Evolutionary conservation across 2,888 invertebrate species (phyloP), one percentile per base, ranked within the genome.

Genomic region (Sphaeridia pumilis): DNA sequence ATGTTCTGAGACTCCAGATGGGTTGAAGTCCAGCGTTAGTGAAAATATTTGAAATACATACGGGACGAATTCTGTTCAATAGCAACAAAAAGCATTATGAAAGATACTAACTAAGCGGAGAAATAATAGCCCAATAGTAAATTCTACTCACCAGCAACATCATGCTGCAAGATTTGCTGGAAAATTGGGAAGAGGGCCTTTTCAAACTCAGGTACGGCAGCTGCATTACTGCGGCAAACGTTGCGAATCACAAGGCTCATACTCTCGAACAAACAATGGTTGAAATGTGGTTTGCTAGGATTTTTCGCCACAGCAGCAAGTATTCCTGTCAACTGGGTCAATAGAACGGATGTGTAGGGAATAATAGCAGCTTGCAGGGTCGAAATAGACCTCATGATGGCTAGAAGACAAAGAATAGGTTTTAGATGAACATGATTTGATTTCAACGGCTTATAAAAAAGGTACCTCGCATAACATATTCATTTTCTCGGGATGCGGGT

Each of bases 21-120:
- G 70, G 46, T 83, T 80, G 55, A 84, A 72, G 71, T 94, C 94
- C 73, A 97, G 76, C 52, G 95, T 74, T 21, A 95, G 74, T 0
- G 94, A 89, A 36, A 97, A 74, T 73, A 98, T 83, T 86, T 98
- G 98, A 71, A 98, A 95, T 44, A 94, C 90, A 72, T 98, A 98
- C 0, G 97, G 97, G 73, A 95, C 87, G 74, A 98, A 95, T 71
- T 97, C 97, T 81, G 77, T 49, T 67, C n/a, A 38, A 38, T 17
- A 12, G 38, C 17, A 38, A 38, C 7, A 38, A 31, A 31, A 46
- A 21, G 4, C 10, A 27, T 20, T 26, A 20, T 5, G 22, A 22
- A 22, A 43, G 22, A 42, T 42, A 12, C 25, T 12, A 42, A 42
- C 7, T 27, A 31, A 47, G 14, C 43, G 34, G n/a, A 26, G 12